Percentiles rank a stretch among this genome's conserved stretches.
Conservation (phyloP, 2,888 invertebrate species). For the Dexiosoma caninum region DNA sequence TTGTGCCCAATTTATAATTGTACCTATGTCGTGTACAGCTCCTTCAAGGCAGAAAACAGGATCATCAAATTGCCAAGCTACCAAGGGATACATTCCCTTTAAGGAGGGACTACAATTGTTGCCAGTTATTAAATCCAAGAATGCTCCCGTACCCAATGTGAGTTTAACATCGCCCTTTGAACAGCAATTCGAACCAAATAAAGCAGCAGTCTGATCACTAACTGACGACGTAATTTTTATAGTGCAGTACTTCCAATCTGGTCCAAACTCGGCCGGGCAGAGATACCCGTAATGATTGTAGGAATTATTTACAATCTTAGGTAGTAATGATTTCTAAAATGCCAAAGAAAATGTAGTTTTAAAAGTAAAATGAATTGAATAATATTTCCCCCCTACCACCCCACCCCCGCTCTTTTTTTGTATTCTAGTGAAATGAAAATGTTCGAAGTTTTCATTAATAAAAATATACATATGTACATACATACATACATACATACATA, state of each 20-base stretch:
- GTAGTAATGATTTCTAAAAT: slow-evolving; percentile 84
- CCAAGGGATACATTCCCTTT: slow-evolving; percentile 92
- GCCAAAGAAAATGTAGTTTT: neutral
- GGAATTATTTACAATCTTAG: slow-evolving; percentile 88
- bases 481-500: too few species aligned
- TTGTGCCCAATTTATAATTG: slow-evolving; percentile 91
- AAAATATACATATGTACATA: too few species aligned
- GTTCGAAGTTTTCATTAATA: too few species aligned
- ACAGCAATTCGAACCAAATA: slow-evolving; percentile 92
- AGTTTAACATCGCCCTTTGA: slow-evolving; percentile 88
- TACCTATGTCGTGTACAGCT: slow-evolving; percentile 91
- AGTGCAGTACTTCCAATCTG: slow-evolving; percentile 72
- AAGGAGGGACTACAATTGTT: slow-evolving; percentile 86
- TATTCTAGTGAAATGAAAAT: too few species aligned
- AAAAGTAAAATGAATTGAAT: too few species aligned
- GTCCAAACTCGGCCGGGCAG: slow-evolving; percentile 84
- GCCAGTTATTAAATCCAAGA: slow-evolving; percentile 91
- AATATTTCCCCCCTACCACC: too few species aligned
- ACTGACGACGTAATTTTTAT: slow-evolving; percentile 83
- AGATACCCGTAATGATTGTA: slow-evolving; percentile 84
- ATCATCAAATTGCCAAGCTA: slow-evolving; percentile 84
- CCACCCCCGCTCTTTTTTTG: too few species aligned
- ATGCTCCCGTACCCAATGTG: slow-evolving; percentile 95
- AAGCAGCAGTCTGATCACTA: slow-evolving; percentile 89
- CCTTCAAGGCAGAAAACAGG: slow-evolving; percentile 90